phyloP scores from a whole-genome alignment of 1,140 invertebrate species.

The Drosophila lowei region DNA sequence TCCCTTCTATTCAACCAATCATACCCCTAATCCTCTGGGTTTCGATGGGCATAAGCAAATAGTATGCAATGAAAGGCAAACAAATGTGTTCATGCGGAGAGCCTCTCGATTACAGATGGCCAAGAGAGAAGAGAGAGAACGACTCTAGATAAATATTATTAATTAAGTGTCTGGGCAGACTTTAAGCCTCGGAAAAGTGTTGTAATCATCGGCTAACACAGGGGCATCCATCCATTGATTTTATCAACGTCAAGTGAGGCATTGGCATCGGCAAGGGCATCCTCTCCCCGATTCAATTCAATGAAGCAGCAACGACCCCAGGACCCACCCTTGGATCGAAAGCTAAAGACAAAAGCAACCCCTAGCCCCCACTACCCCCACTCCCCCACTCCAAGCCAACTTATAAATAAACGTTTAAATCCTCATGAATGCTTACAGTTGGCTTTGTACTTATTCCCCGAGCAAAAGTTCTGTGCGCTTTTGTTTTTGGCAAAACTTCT shows the following conservation, averaged over 20 bases:
- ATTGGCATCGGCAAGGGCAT: too few species aligned
- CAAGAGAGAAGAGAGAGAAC: conserved; percentile 7
- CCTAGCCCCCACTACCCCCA: neutral
- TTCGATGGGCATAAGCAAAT: conserved; percentile 46
- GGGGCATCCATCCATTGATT: conserved; percentile 55
- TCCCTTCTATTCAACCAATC: neutral
- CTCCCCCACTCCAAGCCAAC: conserved; percentile 2
- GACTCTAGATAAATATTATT: conserved; percentile 53
- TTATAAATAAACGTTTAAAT: conserved; percentile 82
- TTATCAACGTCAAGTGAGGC: conserved; percentile 35
- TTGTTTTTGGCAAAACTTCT: conserved; percentile 68
- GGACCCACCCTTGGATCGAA: neutral
- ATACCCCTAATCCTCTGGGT: conserved; percentile 12
- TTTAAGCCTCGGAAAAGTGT: conserved; percentile 46
- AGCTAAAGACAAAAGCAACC: conserved; percentile 15
- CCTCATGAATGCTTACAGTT: conserved; percentile 81
- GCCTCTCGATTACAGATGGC: conserved; percentile 11
- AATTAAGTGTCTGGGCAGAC: conserved; percentile 46
- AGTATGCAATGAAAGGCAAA: conserved; percentile 71
- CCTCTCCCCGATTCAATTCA: conserved; percentile 63
- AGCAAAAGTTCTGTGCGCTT: conserved; percentile 57
- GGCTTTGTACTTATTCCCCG: conserved; percentile 55
- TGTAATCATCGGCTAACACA: conserved; percentile 56
- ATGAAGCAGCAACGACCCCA: conserved; percentile 56
- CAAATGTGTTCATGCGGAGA: conserved; percentile 1